Evolutionary conservation across 2,888 invertebrate species (phyloP).

Genomic region (Zhuqinia jingwanae): DNA sequence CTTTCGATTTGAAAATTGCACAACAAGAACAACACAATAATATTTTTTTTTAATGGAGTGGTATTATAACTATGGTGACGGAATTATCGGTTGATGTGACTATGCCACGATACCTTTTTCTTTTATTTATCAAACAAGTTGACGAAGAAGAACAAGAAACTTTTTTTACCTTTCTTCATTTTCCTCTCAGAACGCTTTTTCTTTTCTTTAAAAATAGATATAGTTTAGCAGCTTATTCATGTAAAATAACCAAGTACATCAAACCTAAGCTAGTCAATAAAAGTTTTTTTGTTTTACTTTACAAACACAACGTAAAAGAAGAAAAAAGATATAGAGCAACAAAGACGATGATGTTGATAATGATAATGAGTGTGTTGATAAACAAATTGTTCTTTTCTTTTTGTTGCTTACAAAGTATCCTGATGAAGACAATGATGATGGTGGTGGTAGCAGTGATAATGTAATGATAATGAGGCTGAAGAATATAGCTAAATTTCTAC

Average conservation of each 20-base stretch:
- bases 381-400: not conserved
- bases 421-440: not conserved
- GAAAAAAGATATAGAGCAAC: not conserved
- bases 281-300: too few species aligned
- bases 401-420: not conserved
- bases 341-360: not conserved
- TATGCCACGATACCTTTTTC: not conserved
- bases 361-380: not conserved
- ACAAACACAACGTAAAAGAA: not conserved
- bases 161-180: too few species aligned
- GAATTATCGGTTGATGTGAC: not conserved
- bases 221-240: too few species aligned
- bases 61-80: not conserved
- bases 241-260: too few species aligned
- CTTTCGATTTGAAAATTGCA: not conserved
- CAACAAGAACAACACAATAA: conserved; percentile 10
- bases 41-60: conserved; percentile 25
- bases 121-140: not conserved
- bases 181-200: too few species aligned
- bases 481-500: too few species aligned
- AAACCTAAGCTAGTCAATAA: too few species aligned
- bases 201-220: too few species aligned
- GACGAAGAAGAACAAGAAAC: not conserved
- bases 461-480: not conserved
- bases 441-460: not conserved